These are phyloP conservation scores for Cheilosia vernalis DNA, from an alignment of 2,888 invertebrate species.

Conservation along the genomic window DNA sequence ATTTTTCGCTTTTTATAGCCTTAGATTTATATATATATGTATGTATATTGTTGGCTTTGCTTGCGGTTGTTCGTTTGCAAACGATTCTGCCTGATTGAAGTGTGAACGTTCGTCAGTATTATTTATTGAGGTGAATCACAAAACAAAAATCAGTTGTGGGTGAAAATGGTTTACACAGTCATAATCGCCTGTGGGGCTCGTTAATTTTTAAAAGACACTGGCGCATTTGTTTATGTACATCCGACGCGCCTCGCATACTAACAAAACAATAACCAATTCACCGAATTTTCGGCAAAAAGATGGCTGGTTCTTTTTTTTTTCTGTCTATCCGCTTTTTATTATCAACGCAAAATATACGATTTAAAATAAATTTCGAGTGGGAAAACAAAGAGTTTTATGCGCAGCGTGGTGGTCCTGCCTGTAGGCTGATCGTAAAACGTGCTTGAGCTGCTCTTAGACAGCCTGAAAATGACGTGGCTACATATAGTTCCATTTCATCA, in stretches of 20 bases:
- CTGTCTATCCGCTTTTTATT: slow-evolving; percentile 9
- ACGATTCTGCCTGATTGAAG: slow-evolving; percentile 11
- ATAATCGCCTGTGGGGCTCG: slow-evolving; percentile 43
- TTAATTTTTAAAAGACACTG: slow-evolving; percentile 49
- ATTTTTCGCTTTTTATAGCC: slow-evolving; percentile 36
- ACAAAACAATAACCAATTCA: background rate
- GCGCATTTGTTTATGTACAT: slow-evolving; percentile 50
- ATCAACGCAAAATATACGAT: slow-evolving; percentile 4
- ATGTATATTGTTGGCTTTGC: slow-evolving; percentile 1
- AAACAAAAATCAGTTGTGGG: slow-evolving; percentile 29
- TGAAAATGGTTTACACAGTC: slow-evolving; percentile 48
- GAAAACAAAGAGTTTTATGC: background rate
- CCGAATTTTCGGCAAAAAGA: background rate
- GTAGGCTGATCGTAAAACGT: slow-evolving; percentile 5
- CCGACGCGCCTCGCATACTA: slow-evolving; percentile 1
- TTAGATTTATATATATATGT: background rate
- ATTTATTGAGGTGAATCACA: slow-evolving; percentile 53
- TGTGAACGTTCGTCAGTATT: slow-evolving; percentile 38
- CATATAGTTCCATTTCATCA: background rate
- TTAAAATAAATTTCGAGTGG: background rate
- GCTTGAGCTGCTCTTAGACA: background rate
- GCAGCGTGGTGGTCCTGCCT: background rate
- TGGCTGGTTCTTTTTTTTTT: background rate
- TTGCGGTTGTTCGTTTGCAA: background rate
- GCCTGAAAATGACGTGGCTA: background rate